Percentiles rank a stretch among this genome's conserved stretches.
These are phyloP conservation scores for Pelecanoides urinatrix DNA, from an alignment of 2,113 vertebrate genomes.

Conservation along the genomic window DNA sequence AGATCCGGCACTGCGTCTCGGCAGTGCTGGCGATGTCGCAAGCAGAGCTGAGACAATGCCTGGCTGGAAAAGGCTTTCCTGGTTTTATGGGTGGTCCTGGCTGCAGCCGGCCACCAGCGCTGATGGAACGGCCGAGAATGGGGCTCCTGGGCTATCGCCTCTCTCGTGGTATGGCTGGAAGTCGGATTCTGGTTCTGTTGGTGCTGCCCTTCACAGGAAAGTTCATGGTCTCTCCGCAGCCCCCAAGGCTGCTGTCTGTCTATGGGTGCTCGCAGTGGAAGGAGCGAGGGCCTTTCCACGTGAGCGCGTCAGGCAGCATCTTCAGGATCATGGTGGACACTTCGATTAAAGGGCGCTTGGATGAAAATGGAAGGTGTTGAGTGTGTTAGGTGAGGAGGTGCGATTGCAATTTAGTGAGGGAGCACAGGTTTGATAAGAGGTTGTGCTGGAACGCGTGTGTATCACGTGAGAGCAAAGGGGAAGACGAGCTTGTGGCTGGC, in stretches of 20 bases:
- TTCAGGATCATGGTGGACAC: accelerated
- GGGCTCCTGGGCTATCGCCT: background rate
- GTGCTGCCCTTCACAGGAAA: background rate
- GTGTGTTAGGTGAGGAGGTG: background rate
- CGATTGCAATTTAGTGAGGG: background rate
- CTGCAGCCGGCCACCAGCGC: background rate
- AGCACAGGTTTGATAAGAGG: background rate
- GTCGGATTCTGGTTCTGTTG: accelerated
- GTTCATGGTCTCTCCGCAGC: background rate
- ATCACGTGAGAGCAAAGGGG: background rate
- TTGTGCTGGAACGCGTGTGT: background rate
- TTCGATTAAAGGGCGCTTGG: background rate
- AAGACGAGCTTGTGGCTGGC: background rate
- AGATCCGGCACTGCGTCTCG: accelerated
- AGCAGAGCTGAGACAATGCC: background rate
- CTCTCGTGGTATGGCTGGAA: accelerated
- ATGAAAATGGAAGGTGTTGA: background rate
- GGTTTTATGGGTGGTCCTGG: background rate
- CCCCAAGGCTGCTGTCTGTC: background rate
- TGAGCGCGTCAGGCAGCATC: no score
- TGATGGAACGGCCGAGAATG: accelerated
- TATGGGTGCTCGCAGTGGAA: accelerated
- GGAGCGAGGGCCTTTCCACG: accelerated
- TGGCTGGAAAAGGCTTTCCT: background rate
- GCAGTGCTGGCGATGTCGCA: background rate